Evolutionary conservation across 2,113 vertebrate species (phyloP).

Genomic region (Gavia stellata): DNA sequence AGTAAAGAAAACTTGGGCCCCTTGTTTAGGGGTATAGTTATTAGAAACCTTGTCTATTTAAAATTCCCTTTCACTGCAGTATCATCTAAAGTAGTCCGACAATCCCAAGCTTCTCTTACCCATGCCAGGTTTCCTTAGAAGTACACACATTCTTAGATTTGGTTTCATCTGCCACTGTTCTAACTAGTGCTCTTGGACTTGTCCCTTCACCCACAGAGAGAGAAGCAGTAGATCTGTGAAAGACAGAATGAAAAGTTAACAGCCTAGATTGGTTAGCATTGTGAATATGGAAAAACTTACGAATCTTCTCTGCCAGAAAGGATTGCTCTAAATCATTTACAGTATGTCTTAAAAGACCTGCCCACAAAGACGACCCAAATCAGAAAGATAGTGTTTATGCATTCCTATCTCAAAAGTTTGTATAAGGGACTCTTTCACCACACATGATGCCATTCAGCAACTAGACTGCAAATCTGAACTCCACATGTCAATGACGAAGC

Average conservation of each 20-base stretch:
- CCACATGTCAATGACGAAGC: background rate
- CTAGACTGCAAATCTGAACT: background rate
- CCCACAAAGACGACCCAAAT: background rate
- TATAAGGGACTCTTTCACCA: background rate
- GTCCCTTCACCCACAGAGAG: conserved; percentile 76
- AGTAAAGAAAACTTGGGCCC: background rate
- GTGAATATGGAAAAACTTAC: background rate
- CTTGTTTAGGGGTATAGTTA: background rate
- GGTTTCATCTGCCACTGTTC: conserved; percentile 76
- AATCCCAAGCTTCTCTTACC: conserved; percentile 72
- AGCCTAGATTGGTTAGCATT: background rate
- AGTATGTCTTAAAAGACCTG: background rate
- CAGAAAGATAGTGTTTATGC: background rate
- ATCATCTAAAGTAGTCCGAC: background rate
- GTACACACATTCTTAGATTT: conserved; percentile 81
- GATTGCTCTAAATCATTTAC: background rate
- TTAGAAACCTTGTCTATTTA: background rate
- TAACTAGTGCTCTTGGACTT: conserved; percentile 69
- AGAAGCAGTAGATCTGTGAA: conserved; percentile 72
- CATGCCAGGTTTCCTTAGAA: conserved; percentile 91
- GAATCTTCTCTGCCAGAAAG: background rate
- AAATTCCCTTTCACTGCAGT: background rate
- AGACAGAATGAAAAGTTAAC: background rate
- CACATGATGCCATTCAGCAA: background rate
- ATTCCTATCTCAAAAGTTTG: background rate